Base-by-base conservation (phyloP, 2,797 vertebrate species). In the Pipistrellus nathusii region DNA sequence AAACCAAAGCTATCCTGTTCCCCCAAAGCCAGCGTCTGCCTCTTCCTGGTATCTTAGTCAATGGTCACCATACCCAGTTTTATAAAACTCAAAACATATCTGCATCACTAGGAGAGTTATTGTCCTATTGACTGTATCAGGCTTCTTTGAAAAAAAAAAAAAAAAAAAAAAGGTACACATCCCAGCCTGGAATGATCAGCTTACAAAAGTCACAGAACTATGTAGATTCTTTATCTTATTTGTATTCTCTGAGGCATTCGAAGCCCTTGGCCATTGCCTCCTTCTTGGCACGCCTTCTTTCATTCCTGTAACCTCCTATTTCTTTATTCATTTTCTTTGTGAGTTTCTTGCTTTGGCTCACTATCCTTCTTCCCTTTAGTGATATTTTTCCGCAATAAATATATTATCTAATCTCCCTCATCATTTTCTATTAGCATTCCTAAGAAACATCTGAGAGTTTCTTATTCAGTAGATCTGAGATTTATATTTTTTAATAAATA, bases 401-500 rank as follows among this genome's bases (percentile, higher is more conserved):
- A 41, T 59, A n/a, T 66, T 72, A 59, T 91, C 8, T 83, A 84
- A 87, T 81, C 17, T 59, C 35, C 21, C 57, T 66, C 64, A 44
- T 53, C 57, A 75, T 15, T 88, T 44, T 84, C 5, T 6, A 81
- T 41, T 55, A 76, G 11, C 30, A 0, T 89, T 15, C 17, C 25
- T 90, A 78, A 69, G 21, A 64, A 75, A 80, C 27, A 80, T 44
- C 75, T 53, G 20, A 46, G 35, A 66, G 18, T 27, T 32, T 83
- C 78, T 55, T 32, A 25, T 73, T 86, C 17, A 82, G 44, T 69
- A 55, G 46, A 57, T 81, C 51, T 38, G 46, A 38, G 25, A 55
- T 84, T 44, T 41, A 5, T 57, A 21, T 25, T 75, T 96, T 96
- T 90, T 66, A 44, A 77, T 6, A 92, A 55, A 35, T 25, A 55